phyloP scores from a whole-genome alignment of 2,113 vertebrate genomes.

The Odontophorus gujanensis region DNA sequence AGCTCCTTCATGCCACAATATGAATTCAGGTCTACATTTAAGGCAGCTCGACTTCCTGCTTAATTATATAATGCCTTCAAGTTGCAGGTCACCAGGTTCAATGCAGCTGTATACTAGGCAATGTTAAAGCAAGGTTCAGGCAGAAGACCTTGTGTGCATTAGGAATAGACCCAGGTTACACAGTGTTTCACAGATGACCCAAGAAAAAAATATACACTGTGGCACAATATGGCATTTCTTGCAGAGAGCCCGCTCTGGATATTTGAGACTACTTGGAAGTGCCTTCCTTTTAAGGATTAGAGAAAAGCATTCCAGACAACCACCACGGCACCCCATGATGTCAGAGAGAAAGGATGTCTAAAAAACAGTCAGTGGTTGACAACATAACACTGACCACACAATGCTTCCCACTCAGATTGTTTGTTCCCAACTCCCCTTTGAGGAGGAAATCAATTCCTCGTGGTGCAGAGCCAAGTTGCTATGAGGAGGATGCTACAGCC shows the following conservation, averaged over 20 bases:
- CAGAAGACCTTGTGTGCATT: neutral
- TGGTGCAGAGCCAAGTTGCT: neutral
- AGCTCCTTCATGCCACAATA: neutral
- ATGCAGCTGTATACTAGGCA: accelerated
- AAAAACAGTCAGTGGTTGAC: neutral
- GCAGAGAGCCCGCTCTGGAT: neutral
- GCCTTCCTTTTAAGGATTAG: neutral
- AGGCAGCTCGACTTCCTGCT: neutral
- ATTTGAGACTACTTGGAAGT: neutral
- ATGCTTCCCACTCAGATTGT: neutral
- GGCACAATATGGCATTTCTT: neutral
- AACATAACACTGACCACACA: neutral
- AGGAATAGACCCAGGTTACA: neutral
- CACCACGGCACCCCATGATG: neutral
- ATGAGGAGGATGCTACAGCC: neutral
- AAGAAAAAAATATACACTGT: neutral
- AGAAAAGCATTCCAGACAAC: neutral
- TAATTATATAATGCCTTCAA: neutral
- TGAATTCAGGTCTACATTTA: neutral
- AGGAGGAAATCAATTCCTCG: neutral
- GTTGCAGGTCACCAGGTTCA: neutral
- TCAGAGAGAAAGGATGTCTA: neutral
- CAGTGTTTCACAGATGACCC: neutral
- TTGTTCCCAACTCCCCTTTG: neutral
- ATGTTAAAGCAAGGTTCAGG: neutral